Base-by-base conservation (phyloP, 2,797 vertebrate species). In the Xiphophorus birchmanni region DNA sequence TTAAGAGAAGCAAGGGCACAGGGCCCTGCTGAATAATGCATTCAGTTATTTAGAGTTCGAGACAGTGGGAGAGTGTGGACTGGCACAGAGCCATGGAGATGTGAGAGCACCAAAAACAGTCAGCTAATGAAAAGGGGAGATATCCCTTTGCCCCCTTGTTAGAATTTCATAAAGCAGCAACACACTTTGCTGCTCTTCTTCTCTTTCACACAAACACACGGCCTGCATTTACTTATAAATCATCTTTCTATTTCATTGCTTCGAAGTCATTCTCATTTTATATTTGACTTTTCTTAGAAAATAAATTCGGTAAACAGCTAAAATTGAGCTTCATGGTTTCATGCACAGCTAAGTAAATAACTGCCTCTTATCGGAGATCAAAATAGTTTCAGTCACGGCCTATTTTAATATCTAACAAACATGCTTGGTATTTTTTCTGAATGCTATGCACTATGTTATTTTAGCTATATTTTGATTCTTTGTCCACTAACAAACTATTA, bases 1-100 rank as follows among this genome's bases (percentile, higher is more conserved):
- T 94, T 91, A 89, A 88, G 88, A 89, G 87, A 84, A 87, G 82
- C 81, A 81, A 74, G 75, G 74, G 81, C 42, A 72, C 23, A 8
- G 81, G 88, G 76, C 44, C 11, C 71, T 9, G 80, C 76, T 94
- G 91, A 94, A 94, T 94, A 93, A 94, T 94, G 91, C 87, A 95
- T 94, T 81, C 69, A 75, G 89, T 89, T 93, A 92, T 94, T 94
- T 94, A 84, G 91, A 83, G 86, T 86, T 81, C 32, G 80, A 91
- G 88, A 90, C 85, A 84, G 86, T 87, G 82, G 85, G 83, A 79
- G 84, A 87, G 87, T 81, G 85, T 86, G 89, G 83, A 84, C 87
- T 75, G 80, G 80, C 77, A 87, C 82, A 84, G 87, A 88, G 86
- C 90, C 74, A 73, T 77, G 42, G 90, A 84, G 91, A 92, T 86